Conservation (phyloP, 23 tunicate species). For the Trididemnum clinides region DNA sequence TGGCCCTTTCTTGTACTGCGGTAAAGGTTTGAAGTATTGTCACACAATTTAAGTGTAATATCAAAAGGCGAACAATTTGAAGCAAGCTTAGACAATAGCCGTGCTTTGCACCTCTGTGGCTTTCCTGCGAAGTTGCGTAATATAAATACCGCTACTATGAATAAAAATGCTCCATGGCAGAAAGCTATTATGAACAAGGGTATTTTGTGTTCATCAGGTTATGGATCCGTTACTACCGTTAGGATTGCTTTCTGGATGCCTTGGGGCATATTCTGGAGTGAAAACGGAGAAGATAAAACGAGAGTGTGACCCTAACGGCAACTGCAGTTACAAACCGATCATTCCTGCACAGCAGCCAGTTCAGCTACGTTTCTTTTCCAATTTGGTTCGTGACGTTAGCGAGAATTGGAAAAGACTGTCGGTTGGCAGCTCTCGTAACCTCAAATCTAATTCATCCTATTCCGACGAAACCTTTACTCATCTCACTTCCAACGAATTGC, state of each 20-base stretch:
- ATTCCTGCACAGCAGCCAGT: constrained; percentile 41
- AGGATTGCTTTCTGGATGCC: constrained; percentile 65
- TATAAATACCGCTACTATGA: too few relatives aligned
- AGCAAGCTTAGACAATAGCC: too few relatives aligned
- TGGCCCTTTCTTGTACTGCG: too few relatives aligned
- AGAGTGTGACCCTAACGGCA: not conserved
- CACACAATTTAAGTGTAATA: too few relatives aligned
- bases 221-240: constrained; percentile 81
- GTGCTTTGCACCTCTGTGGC: too few relatives aligned
- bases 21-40: too few relatives aligned
- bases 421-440: not conserved
- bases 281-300: constrained; percentile 60
- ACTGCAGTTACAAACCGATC: constrained; percentile 1
- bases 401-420: constrained; percentile 48
- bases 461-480: not conserved
- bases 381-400: constrained; percentile 63
- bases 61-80: too few relatives aligned
- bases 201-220: too few relatives aligned
- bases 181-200: too few relatives aligned
- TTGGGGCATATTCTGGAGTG: constrained; percentile 65
- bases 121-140: too few relatives aligned
- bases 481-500: not conserved
- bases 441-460: not conserved
- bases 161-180: too few relatives aligned
- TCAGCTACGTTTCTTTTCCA: constrained; percentile 27